Evolutionary conservation across 2,113 vertebrate genomes (phyloP), one percentile per base, ranked within the genome.

Genomic region (Calyptomena viridis): DNA sequence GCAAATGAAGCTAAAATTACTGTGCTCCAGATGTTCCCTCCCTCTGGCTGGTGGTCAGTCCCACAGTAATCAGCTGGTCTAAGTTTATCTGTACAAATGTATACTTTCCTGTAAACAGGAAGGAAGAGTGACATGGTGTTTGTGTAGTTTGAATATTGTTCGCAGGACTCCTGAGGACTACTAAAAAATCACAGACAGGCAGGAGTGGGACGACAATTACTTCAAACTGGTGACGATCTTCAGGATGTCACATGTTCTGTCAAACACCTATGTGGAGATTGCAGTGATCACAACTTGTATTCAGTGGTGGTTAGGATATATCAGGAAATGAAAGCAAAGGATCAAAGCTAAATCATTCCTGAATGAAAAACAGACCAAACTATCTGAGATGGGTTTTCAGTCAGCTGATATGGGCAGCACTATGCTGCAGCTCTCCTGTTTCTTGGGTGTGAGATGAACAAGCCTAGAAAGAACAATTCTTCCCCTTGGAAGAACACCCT

Each of bases 71-170:
- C 91, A 93, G 23, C 28, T 52, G 71, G 24, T 76, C 74, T 94
- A 90, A 87, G 62, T 96, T 94, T 90, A 59, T 93, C 75, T 84
- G 44, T 58, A 37, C 47, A 81, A 92, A 84, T 37, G 44, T 58
- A 64, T 64, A 30, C 66, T 87, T 94, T 83, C 4, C 3, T 68
- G 62, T 84, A 87, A 95, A 93, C 68, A 93, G 95, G 92, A 94
- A 90, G 76, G 62, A 93, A 90, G 91, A 86, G 55, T 84, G 92
- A 93, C 72, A 84, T 6, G 7, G 17, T 4, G 2, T 90, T 84
- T 96, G 39, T 91, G 67, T 68, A 66, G 40, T 62, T 78, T 94
- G 82, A 39, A 28, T 67, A 35, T 62, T 64, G 35, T 63, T 73
- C 88, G 42, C 67, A 84, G 49, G 58, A 40, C 23, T 44, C 53